phyloP scores from a whole-genome alignment of 2,888 invertebrate species.

The Napeogenes sylphis region DNA sequence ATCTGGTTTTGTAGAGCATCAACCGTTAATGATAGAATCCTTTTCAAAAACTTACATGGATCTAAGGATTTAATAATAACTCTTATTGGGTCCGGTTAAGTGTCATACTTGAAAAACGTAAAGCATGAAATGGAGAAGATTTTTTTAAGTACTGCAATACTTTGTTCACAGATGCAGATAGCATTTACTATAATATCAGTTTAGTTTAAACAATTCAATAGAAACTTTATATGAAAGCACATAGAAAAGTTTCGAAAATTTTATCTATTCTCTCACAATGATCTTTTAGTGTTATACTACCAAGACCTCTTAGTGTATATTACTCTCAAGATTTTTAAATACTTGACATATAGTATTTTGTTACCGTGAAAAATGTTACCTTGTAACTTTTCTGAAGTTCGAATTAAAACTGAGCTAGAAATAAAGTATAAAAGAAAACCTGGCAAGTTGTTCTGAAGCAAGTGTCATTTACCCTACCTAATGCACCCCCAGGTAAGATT shows the following conservation, averaged over 20 bases:
- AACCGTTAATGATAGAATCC: conserved; percentile 2
- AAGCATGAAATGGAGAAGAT: too few species aligned
- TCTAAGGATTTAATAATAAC: too few species aligned
- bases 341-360: background rate
- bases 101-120: too few species aligned
- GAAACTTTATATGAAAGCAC: background rate
- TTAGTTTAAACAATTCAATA: too few species aligned
- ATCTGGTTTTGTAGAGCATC: background rate
- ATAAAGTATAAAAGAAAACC: conserved; percentile 28
- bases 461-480: conserved; percentile 31
- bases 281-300: conserved; percentile 1
- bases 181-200: too few species aligned
- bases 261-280: background rate
- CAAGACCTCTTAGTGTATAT: conserved; percentile 1
- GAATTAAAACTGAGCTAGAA: conserved; percentile 24
- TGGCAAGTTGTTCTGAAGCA: conserved; percentile 33
- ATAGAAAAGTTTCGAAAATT: background rate
- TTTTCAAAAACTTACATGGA: background rate
- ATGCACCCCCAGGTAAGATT: conserved; percentile 56
- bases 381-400: conserved; percentile 13
- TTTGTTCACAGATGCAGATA: too few species aligned
- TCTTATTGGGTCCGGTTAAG: too few species aligned
- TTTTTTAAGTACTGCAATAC: too few species aligned
- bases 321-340: background rate
- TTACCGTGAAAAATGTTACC: conserved; percentile 4